Conservation (phyloP, 2,888 invertebrate species). For the Eudemis profundana region DNA sequence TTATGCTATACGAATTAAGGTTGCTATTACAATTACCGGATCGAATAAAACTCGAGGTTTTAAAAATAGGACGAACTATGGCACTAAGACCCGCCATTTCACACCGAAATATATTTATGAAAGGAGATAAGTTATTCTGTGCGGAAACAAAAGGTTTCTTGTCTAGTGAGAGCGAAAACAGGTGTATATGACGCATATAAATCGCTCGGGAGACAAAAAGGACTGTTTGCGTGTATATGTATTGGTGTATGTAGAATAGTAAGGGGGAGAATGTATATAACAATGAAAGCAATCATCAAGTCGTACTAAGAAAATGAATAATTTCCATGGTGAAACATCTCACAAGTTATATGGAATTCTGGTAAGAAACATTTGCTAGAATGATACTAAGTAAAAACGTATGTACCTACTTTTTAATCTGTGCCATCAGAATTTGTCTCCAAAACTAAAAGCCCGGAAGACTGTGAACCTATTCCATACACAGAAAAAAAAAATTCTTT, state of each 20-base stretch:
- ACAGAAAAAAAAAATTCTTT: too few species aligned
- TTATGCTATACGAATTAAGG: neutral
- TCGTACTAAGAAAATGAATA: neutral
- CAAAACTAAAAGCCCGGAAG: too few species aligned
- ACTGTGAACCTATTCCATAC: too few species aligned
- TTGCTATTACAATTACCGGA: neutral
- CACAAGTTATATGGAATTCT: neutral
- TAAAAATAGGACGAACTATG: neutral
- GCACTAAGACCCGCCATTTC: constrained; percentile 6
- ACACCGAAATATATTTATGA: constrained; percentile 16
- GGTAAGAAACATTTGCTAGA: too few species aligned
- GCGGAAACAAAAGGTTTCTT: constrained; percentile 12
- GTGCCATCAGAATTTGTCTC: too few species aligned
- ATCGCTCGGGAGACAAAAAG: neutral
- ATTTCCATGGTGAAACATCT: too few species aligned
- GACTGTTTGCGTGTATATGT: neutral
- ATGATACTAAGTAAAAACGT: too few species aligned
- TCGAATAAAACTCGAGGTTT: neutral
- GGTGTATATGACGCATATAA: neutral
- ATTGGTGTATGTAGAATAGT: neutral
- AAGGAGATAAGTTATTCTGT: constrained; percentile 9
- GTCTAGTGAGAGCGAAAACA: neutral
- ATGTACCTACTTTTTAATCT: too few species aligned
- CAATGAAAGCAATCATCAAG: neutral
- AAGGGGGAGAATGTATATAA: neutral